Evolutionary conservation across 23 tunicate species (phyloP), one percentile per base, ranked within the genome.

Genomic region (Corella eumyota): DNA sequence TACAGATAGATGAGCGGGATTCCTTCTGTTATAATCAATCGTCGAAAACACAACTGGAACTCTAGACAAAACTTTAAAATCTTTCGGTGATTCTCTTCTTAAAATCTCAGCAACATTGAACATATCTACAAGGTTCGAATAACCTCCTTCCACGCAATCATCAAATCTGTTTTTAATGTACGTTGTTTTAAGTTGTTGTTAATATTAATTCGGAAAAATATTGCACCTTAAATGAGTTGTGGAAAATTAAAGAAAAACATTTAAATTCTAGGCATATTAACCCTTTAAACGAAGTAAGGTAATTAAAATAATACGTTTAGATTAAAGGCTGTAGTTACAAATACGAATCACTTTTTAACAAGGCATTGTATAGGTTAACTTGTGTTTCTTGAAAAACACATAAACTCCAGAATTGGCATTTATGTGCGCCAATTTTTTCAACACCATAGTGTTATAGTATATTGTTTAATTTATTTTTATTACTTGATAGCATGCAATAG

Each of bases 131-230:
- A 79, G 50, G 30, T 53, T 72, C 5, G 88, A 79, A 6, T 79
- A 47, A 23, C 88, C 88, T 25, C 88, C 88, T 46, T 55, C 67
- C 20, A 79, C 77, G 64, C 70, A 55, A 9, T 70, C 67, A 58
- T 79, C 88, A 29, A 79, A 79, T 33, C 88, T 79, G 51, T 15
- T 35, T 19, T n/a, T n/a, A n/a, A n/a, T n/a, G n/a, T n/a, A n/a
- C n/a, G n/a, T n/a, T n/a, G n/a, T n/a, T n/a, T n/a, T n/a, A n/a
- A n/a, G n/a, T n/a, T n/a, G n/a, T n/a, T n/a, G n/a, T n/a, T n/a
- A n/a, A n/a, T n/a, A n/a, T n/a, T n/a, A n/a, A n/a, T n/a, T n/a
- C n/a, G n/a, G n/a, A n/a, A n/a, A n/a, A n/a, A n/a, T n/a, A n/a
- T n/a, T n/a, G n/a, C n/a, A n/a, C n/a, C n/a, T n/a, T n/a, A n/a